These are phyloP conservation scores for Polypedilum pembai DNA, from an alignment of 1,140 invertebrate genomes.

Conservation along the genomic window DNA sequence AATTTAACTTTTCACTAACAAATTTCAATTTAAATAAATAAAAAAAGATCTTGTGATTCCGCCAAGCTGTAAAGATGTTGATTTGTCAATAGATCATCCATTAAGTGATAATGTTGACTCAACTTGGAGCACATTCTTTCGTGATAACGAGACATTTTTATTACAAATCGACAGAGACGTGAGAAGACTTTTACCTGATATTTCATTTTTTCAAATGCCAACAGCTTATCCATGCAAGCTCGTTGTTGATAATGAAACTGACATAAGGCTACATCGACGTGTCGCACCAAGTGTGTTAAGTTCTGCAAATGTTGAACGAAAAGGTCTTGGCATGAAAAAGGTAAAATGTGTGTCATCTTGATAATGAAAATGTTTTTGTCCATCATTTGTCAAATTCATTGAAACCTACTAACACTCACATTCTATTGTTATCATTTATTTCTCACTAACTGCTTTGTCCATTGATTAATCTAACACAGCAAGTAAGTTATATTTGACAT, in stretches of 20 bases:
- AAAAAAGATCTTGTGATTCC: conserved; percentile 77
- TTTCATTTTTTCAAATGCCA: conserved; percentile 89
- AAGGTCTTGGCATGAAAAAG: conserved; percentile 83
- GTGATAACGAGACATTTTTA: conserved; percentile 88
- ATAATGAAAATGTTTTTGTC: background rate
- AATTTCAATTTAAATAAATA: too few species aligned
- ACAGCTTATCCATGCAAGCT: conserved; percentile 76
- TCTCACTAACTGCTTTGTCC: conserved; percentile 31
- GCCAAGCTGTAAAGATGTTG: conserved; percentile 57
- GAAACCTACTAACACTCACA: background rate
- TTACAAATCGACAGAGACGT: conserved; percentile 97
- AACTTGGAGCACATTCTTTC: conserved; percentile 89
- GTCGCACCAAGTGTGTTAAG: conserved; percentile 79
- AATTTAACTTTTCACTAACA: too few species aligned
- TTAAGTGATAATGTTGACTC: conserved; percentile 90
- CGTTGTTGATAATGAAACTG: conserved; percentile 63
- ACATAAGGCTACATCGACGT: conserved; percentile 73
- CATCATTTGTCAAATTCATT: background rate
- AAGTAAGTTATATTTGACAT: conserved; percentile 35
- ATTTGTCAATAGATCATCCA: conserved; percentile 68
- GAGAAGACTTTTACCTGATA: conserved; percentile 86
- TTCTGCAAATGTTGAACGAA: conserved; percentile 79
- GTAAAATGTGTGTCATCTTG: conserved; percentile 45
- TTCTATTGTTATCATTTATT: background rate
- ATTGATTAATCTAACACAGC: conserved; percentile 36